A percentile compares a stretch with the other conserved stretches of the same genome.
phyloP scores from a whole-genome alignment of 2,113 vertebrate species.

The Etheostoma spectabile region DNA sequence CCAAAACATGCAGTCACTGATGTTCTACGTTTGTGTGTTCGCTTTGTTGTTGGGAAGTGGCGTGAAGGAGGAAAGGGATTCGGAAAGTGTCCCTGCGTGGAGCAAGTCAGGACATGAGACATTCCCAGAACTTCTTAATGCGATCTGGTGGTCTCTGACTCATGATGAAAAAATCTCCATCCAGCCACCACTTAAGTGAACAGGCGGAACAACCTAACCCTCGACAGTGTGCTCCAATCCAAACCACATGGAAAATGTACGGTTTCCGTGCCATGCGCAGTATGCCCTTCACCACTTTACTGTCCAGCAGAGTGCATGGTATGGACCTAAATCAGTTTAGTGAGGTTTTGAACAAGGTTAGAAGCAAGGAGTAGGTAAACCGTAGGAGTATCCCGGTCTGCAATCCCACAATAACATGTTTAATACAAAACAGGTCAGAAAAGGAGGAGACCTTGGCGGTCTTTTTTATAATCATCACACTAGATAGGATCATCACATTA shows the following conservation, averaged over 20 bases:
- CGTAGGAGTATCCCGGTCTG: neutral
- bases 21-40: slow-evolving; percentile 20
- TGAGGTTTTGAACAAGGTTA: slow-evolving; percentile 5
- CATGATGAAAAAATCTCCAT: slow-evolving; percentile 65
- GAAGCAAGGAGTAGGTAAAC: neutral
- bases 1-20: neutral
- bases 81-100: slow-evolving; percentile 9
- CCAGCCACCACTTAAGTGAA: slow-evolving; percentile 23
- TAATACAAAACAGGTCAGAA: neutral
- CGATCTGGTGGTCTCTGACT: slow-evolving; percentile 64
- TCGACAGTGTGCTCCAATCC: neutral
- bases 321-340: neutral
- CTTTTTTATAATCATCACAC: neutral
- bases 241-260: slow-evolving; percentile 24
- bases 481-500: neutral
- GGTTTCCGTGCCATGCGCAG: neutral
- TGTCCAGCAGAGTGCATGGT: neutral
- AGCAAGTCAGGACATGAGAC: slow-evolving; percentile 46
- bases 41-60: neutral
- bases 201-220: slow-evolving; percentile 24
- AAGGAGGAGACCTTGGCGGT: neutral
- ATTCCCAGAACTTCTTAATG: slow-evolving; percentile 51
- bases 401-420: neutral
- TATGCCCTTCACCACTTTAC: neutral
- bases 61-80: neutral